These are phyloP conservation scores for Aphrocallistes beatrix DNA, from an alignment of 37 sponge, comb jelly and placozoan genomes.

Conservation along the genomic window DNA sequence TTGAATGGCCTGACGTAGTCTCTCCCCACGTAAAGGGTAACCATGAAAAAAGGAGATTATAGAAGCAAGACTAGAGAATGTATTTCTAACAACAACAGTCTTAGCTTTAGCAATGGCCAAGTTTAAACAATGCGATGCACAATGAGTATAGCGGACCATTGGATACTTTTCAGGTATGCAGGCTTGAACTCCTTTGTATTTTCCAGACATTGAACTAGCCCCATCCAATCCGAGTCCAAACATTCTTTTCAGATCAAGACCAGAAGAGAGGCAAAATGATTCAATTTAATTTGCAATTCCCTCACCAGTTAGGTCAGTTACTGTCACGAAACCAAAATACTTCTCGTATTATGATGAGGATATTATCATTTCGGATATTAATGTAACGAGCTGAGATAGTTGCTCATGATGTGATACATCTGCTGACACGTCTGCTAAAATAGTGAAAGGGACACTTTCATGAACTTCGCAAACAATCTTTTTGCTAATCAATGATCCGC, in stretches of 20 bases:
- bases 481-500: not conserved
- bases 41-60: constrained; percentile 12
- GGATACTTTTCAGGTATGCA: not conserved
- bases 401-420: constrained; percentile 10
- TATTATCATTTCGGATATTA: not conserved
- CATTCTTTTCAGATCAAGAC: not conserved
- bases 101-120: constrained; percentile 9
- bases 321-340: constrained; percentile 4
- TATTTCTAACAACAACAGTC: not conserved
- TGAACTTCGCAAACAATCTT: not conserved
- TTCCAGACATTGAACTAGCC: constrained; percentile 4
- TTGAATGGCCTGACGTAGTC: not conserved
- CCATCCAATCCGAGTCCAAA: not conserved
- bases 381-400: not conserved
- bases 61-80: not conserved
- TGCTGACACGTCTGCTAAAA: not conserved
- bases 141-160: not conserved
- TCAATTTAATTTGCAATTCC: not conserved
- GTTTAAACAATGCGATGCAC: not conserved
- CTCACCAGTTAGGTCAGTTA: not conserved
- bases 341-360: not conserved
- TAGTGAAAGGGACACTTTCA: not conserved
- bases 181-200: not conserved
- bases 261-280: not conserved
- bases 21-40: not conserved